These are phyloP conservation scores for Pyrrhura leucotis DNA, from an alignment of 2,797 vertebrate species.

Conservation along the genomic window DNA sequence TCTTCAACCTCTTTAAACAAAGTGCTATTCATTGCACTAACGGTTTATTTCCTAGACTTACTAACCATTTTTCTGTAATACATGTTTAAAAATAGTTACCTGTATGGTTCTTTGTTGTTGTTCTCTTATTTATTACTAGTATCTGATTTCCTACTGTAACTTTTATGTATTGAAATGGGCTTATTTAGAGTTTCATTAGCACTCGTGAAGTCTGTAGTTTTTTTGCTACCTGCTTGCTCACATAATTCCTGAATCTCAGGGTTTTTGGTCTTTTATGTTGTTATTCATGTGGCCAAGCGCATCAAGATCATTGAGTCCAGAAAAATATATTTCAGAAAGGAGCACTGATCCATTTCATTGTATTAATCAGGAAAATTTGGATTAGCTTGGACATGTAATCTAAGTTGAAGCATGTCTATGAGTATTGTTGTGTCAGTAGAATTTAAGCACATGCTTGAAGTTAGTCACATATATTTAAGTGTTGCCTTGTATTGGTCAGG, in stretches of 20 bases:
- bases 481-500: not conserved
- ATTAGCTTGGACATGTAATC: not conserved
- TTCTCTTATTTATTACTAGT: not conserved
- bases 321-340: not conserved
- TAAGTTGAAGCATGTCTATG: not conserved
- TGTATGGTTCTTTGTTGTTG: rapidly evolving
- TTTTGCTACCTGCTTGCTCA: not conserved
- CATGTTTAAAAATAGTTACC: not conserved
- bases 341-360: not conserved
- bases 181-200: not conserved
- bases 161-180: not conserved
- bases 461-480: not conserved
- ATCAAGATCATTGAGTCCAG: not conserved
- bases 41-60: not conserved
- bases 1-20: not conserved
- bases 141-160: not conserved
- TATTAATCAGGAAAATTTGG: not conserved
- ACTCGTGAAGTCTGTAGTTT: not conserved
- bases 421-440: not conserved
- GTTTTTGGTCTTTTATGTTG: not conserved
- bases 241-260: not conserved
- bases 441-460: not conserved
- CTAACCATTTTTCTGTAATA: not conserved
- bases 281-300: not conserved
- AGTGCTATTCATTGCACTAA: not conserved